Evolutionary conservation across 2,888 invertebrate species (phyloP), one percentile per base, ranked within the genome.

Genomic region (Stictocephala bisonia): DNA sequence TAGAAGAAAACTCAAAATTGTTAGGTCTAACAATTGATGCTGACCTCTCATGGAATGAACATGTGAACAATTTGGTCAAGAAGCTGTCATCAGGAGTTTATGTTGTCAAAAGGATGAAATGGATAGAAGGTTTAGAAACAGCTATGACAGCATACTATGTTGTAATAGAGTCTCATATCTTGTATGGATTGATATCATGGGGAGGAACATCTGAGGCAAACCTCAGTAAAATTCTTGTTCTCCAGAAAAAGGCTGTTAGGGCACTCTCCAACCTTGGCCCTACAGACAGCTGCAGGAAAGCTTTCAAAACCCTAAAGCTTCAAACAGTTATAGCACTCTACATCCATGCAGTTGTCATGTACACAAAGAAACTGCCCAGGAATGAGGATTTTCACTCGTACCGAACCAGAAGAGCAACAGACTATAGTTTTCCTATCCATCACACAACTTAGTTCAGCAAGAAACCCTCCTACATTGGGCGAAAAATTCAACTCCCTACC

Each of bases 291-390:
- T 20, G 51, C 24, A 51, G 51, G 13, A 24, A 51, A 51, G 22
- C 51, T 51, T 51, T 51, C 20, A 51, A 51, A 51, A 22, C 51
- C 15, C 27, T 56, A 27, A 56, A 20, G 56, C 56, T 56, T 56
- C 24, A n/a, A 56, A 56, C 56, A 27, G 56, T 24, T 3, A 27
- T 27, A 15, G 15, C 56, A 3, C 26, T 56, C 26, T 56, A 56
- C 29, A 56, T 56, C 56, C 56, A 27, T n/a, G 27, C 56, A 27
- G 56, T 56, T 56, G 56, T 56, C 26, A 27, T 56, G 56, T 56
- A 56, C 56, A 56, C 56, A 27, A n/a, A 56, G 13, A 24, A 56
- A 18, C 9, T 56, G 26, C 56, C 56, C 15, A 27, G 56, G 15
- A 13, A 56, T 27, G 9, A 56, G n/a, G 27, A 27, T 56, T 56